Evolutionary conservation across 1,140 invertebrate species (phyloP), one percentile per base, ranked within the genome.

Genomic region (Phymastichus coffea): DNA sequence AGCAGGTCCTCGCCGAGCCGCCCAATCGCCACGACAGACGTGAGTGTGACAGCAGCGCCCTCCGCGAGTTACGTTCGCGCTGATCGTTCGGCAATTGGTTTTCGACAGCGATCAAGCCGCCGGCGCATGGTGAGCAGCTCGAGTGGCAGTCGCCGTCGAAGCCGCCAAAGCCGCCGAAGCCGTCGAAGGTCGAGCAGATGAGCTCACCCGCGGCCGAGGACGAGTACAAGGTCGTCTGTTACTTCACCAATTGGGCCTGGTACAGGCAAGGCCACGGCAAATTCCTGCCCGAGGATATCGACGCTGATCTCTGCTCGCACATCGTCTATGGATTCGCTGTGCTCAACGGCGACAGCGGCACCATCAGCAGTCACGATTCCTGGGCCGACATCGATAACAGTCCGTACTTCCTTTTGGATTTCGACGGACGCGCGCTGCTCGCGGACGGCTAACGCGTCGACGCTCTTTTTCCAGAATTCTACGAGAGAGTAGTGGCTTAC

Each of bases 271-370:
- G 78, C 0, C 70, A 73, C 37, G 86, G 83, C 12, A 85, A 83
- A 69, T 87, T 83, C 55, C 57, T 80, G 1, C 85, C 85, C 2
- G 81, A 81, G 38, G 81, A 86, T 61, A 84, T 89, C n/a, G 85
- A 88, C 63, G 71, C 83, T 0, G 75, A 82, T 55, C 72, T 89
- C 2, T 89, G 87, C 58, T 86, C 87, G 0, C 88, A 89, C 66
- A 81, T 89, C 28, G 78, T 88, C 12, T 88, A 88, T 61, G 87
- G 85, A 7, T 89, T 88, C 65, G 86, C 84, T 8, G 84, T 86
- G 3, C 68, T 88, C 9, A 81, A 87, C 62, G 72, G 71, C 1
- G 71, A 81, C 0, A 74, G 70, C 23, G 67, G 84, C 7, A 75
- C 74, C 0, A 85, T 87, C 3, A 86, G 84, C 63, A 75, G 82